A percentile compares a stretch with the other conserved stretches of the same genome.
These are phyloP conservation scores for Microplitis deprimator DNA, from an alignment of 2,888 invertebrate genomes.

Conservation along the genomic window DNA sequence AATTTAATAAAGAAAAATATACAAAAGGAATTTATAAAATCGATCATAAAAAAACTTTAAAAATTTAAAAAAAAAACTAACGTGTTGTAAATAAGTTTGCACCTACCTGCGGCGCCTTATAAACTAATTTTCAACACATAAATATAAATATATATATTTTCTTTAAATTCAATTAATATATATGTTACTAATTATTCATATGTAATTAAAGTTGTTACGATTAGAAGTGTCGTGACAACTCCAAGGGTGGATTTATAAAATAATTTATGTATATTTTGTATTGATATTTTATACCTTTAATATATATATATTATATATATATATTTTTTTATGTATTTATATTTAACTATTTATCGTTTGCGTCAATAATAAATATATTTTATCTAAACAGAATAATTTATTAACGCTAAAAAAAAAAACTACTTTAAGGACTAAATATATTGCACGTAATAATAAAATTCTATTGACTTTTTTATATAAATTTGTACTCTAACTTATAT, in stretches of 20 bases:
- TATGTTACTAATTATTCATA: conserved; percentile 9
- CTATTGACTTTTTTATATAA: background rate
- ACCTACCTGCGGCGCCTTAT: conserved; percentile 64
- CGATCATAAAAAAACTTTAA: background rate
- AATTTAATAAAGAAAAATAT: conserved; percentile 50
- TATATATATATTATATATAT: background rate
- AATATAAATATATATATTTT: conserved; percentile 38
- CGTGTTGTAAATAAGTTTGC: conserved; percentile 61
- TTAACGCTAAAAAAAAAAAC: background rate
- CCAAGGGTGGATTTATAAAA: conserved; percentile 63
- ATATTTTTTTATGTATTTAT: background rate
- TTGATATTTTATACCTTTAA: conserved; percentile 1
- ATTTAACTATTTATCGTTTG: background rate
- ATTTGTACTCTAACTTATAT: conserved; percentile 7
- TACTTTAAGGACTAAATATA: conserved; percentile 8
- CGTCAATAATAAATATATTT: conserved; percentile 13
- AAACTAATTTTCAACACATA: conserved; percentile 46
- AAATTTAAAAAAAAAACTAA: conserved; percentile 50
- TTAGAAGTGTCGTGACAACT: conserved; percentile 57
- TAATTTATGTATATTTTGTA: conserved; percentile 20
- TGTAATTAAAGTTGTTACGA: conserved; percentile 25
- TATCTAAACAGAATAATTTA: background rate
- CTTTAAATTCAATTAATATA: conserved; percentile 25
- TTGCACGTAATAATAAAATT: background rate
- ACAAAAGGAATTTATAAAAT: conserved; percentile 47